Percentiles rank a stretch among this genome's conserved stretches.
These are phyloP conservation scores for Pseudocheirus occidentalis DNA, from an alignment of 2,797 vertebrate genomes.

Conservation along the genomic window DNA sequence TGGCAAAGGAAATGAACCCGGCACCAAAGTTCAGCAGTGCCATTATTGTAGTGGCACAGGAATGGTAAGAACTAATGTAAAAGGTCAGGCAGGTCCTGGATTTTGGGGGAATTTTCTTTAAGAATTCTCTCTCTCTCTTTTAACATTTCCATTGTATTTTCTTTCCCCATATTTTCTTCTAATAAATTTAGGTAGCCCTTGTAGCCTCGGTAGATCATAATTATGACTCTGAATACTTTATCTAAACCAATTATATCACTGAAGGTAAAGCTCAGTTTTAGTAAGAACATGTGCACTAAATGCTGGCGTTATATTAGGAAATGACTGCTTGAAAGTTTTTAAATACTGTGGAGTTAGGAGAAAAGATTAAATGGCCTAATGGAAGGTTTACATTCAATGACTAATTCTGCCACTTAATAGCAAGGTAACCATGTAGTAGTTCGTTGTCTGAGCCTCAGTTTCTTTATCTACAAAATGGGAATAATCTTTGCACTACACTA, in stretches of 20 bases:
- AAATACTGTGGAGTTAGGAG: background rate
- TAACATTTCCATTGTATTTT: background rate
- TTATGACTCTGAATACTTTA: background rate
- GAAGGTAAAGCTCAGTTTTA: background rate
- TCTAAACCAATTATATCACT: background rate
- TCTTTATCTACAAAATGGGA: too few relatives aligned
- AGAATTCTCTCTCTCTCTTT: background rate
- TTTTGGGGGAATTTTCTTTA: background rate
- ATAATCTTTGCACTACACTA: too few relatives aligned
- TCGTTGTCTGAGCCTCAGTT: too few relatives aligned
- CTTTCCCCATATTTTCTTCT: background rate
- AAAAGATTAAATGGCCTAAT: background rate
- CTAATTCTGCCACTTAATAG: background rate
- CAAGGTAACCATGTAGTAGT: too few relatives aligned
- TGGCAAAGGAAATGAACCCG: constrained; percentile 94
- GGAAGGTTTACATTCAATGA: background rate
- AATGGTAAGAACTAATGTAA: constrained; percentile 88
- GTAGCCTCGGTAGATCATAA: background rate
- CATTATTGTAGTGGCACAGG: constrained; percentile 94
- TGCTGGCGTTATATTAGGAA: background rate
- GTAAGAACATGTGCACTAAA: background rate
- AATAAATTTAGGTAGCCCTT: background rate
- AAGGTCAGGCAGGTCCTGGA: background rate
- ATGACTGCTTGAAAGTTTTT: background rate
- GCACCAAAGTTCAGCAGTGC: constrained; percentile 94